These are phyloP conservation scores for zebrafish (Danio rerio) DNA, from an alignment of 2,113 vertebrate genomes.

Conservation along the genomic window GRCz12tu NC_133194.1:3605001-3605500, in stretches of 20 bases:
- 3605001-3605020: conserved; percentile 15
- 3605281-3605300: no score
- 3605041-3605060: conserved; percentile 62
- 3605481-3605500: no score
- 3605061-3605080: background rate
- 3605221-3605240: no score
- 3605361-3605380: background rate
- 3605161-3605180: conserved; percentile 55
- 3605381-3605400: background rate
- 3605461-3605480: no score
- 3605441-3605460: no score
- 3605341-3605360: conserved; percentile 4
- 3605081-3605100: background rate
- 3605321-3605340: conserved; percentile 62
- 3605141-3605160: background rate
- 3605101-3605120: background rate
- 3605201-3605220: conserved; percentile 67
- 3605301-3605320: conserved; percentile 65
- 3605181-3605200: conserved; percentile 68
- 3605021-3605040: conserved; percentile 65
- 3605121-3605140: background rate
- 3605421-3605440: no score
- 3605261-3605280: no score
- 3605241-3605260: no score
- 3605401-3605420: background rate